Conservation (phyloP, 2,888 invertebrate species). For the Agonopterix arenella region DNA sequence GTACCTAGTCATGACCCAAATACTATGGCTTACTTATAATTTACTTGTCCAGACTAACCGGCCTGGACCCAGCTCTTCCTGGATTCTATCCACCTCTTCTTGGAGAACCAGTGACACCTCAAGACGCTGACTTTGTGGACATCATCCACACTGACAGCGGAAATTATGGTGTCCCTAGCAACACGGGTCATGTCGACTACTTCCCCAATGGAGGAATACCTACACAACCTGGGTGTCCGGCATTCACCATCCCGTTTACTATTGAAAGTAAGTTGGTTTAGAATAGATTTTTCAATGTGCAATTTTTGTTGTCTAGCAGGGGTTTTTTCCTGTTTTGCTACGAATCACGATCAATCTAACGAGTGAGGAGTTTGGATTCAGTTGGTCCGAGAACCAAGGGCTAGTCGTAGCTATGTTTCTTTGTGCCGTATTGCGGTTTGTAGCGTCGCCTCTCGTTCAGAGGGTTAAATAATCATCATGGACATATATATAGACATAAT, state of each 20-base stretch:
- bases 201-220: conserved; percentile 66
- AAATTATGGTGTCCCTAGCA: conserved; percentile 40
- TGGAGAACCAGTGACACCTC: conserved; percentile 24
- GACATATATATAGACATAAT: too few species aligned
- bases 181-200: conserved; percentile 56
- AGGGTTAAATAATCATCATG: too few species aligned
- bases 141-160: conserved; percentile 67
- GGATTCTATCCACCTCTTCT: conserved; percentile 46
- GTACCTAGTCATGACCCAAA: background rate
- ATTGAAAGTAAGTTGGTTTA: conserved; percentile 30
- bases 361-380: too few species aligned
- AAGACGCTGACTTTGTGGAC: conserved; percentile 65
- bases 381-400: too few species aligned
- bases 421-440: too few species aligned
- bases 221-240: conserved; percentile 64
- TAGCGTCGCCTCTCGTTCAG: too few species aligned
- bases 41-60: conserved; percentile 35
- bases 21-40: background rate
- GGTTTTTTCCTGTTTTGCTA: background rate
- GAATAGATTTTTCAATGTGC: background rate
- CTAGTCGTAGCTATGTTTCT: too few species aligned
- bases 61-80: conserved; percentile 68
- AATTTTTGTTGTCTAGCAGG: background rate
- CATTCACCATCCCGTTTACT: conserved; percentile 31
- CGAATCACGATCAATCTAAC: too few species aligned